Evolutionary conservation across 2,113 vertebrate species (phyloP).

Genomic region (Siniperca knerii): DNA sequence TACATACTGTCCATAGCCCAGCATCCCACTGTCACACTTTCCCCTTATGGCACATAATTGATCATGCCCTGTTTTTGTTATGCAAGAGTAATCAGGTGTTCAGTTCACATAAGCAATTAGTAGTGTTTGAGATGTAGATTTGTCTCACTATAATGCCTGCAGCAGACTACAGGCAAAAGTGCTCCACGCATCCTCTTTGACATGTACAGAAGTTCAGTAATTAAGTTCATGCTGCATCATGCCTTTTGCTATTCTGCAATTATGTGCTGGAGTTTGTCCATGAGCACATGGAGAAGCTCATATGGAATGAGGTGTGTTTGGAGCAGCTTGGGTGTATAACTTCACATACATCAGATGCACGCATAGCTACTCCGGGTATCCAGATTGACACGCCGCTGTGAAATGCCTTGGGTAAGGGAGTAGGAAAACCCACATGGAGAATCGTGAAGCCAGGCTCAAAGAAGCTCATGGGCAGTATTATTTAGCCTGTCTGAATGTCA

Average conservation of each 20-base stretch:
- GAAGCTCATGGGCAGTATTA: conserved; percentile 20
- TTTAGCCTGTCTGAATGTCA: conserved; percentile 42
- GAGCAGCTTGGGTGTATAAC: background rate
- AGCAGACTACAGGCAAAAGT: background rate
- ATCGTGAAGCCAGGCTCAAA: conserved; percentile 12
- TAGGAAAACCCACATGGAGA: conserved; percentile 45
- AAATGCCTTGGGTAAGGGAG: conserved; percentile 51
- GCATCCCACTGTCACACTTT: conserved; percentile 21
- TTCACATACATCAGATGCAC: conserved; percentile 16
- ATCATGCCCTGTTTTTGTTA: conserved; percentile 69
- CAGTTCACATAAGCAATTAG: conserved; percentile 63
- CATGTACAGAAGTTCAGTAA: background rate
- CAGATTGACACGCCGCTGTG: conserved; percentile 63
- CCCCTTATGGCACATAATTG: conserved; percentile 54
- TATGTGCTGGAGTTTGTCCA: conserved; percentile 12
- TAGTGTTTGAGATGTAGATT: background rate
- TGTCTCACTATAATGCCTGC: background rate
- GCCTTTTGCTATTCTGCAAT: conserved; percentile 9
- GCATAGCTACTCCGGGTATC: background rate
- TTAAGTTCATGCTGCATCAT: background rate
- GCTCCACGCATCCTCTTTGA: background rate
- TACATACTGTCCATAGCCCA: conserved; percentile 25
- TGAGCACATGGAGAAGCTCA: conserved; percentile 12
- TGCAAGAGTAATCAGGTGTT: conserved; percentile 45
- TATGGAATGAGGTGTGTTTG: conserved; percentile 38